These are phyloP conservation scores for Halesus radiatus DNA, from an alignment of 1,140 invertebrate genomes.

Conservation along the genomic window DNA sequence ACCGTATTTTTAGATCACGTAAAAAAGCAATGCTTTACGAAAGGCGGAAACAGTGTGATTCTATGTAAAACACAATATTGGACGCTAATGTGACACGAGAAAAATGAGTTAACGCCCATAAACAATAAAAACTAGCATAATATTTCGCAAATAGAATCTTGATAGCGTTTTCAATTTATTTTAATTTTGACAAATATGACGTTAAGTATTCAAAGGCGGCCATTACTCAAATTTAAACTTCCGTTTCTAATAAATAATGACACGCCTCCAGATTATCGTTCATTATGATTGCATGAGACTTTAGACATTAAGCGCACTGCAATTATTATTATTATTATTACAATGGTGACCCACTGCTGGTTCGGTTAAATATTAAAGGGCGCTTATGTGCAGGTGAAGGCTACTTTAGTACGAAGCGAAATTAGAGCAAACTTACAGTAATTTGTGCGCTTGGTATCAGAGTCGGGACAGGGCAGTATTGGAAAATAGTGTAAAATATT, in stretches of 20 bases:
- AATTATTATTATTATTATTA: neutral
- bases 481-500: too few species aligned
- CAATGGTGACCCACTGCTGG: neutral
- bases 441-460: neutral
- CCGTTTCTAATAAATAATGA: constrained; percentile 3
- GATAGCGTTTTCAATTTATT: constrained; percentile 7
- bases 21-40: too few species aligned
- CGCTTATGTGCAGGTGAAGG: neutral
- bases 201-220: constrained; percentile 7
- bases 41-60: too few species aligned
- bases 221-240: constrained; percentile 1
- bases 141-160: too few species aligned
- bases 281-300: constrained; percentile 9
- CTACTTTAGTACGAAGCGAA: neutral
- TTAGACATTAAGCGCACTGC: neutral
- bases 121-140: too few species aligned
- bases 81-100: too few species aligned
- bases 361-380: neutral
- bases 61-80: too few species aligned
- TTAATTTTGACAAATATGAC: constrained; percentile 9
- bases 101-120: too few species aligned
- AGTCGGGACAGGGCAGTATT: too few species aligned
- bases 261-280: constrained; percentile 3
- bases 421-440: constrained; percentile 7
- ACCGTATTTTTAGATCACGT: too few species aligned